Percentiles rank a stretch among this genome's conserved stretches.
Conservation (phyloP, 2,113 vertebrate species). For the Tyto alba region DNA sequence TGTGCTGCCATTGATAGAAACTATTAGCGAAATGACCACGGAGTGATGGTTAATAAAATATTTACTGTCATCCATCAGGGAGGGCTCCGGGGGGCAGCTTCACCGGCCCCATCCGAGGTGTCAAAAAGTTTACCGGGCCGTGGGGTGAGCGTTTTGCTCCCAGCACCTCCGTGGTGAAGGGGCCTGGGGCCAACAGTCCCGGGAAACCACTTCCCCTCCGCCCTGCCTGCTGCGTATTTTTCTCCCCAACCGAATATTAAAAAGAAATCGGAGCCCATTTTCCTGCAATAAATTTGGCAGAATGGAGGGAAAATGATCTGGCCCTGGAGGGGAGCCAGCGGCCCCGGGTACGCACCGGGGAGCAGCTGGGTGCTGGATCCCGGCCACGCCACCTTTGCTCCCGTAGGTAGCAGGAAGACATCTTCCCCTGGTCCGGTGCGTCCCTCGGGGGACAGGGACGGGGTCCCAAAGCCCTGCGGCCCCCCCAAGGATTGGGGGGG, state of each 20-base stretch:
- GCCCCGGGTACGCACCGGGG: not conserved
- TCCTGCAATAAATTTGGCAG: conserved; percentile 39
- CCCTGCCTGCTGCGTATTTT: not conserved
- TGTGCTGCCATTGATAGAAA: not conserved
- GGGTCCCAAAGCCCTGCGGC: not conserved
- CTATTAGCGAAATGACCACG: not conserved
- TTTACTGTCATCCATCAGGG: not conserved
- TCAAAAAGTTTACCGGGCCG: not conserved
- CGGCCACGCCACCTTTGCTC: not conserved
- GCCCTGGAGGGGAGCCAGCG: not conserved
- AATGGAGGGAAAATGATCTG: conserved; percentile 26
- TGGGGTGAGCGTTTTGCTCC: not conserved
- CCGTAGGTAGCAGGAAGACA: too few relatives aligned
- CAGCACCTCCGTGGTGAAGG: not conserved
- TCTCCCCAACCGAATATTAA: not conserved
- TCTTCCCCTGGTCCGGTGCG: accelerated
- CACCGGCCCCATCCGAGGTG: accelerated
- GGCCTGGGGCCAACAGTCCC: not conserved
- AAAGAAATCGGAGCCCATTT: conserved; percentile 33
- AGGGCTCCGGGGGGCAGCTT: not conserved
- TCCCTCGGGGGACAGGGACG: not conserved
- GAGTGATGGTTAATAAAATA: not conserved
- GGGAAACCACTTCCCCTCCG: not conserved
- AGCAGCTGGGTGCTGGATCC: not conserved
- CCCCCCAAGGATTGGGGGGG: accelerated